phyloP scores from a whole-genome alignment of 1,140 invertebrate species.

The Orius laevigatus region DNA sequence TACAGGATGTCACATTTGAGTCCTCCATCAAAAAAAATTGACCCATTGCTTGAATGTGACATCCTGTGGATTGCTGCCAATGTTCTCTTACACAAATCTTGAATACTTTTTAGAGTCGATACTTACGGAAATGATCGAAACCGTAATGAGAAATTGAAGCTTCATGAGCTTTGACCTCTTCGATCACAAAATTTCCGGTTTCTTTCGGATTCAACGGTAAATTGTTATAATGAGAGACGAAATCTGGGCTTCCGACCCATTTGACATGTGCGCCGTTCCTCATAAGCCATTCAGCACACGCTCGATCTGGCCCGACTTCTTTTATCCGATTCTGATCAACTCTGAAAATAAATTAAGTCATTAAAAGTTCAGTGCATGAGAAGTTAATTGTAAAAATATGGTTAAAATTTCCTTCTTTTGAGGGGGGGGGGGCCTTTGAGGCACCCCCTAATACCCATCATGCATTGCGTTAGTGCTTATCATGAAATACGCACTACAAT shows the following conservation, averaged over 20 bases:
- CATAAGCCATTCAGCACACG: conserved; percentile 83
- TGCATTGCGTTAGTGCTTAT: no score
- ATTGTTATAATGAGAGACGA: conserved; percentile 49
- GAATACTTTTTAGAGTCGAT: not conserved
- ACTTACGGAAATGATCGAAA: conserved; percentile 57
- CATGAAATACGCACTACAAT: no score
- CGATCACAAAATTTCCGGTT: conserved; percentile 34
- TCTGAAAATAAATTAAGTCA: conserved; percentile 12
- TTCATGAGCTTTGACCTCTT: conserved; percentile 58
- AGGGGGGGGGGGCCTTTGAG: no score
- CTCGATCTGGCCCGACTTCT: conserved; percentile 60
- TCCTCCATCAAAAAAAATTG: conserved; percentile 6
- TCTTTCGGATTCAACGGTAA: conserved; percentile 31
- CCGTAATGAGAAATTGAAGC: conserved; percentile 61
- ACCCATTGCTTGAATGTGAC: not conserved
- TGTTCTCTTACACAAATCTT: not conserved
- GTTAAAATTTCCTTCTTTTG: no score
- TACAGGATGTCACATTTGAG: conserved; percentile 7
- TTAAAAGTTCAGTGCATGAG: no score
- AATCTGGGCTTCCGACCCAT: conserved; percentile 38
- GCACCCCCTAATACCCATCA: no score
- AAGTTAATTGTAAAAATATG: no score
- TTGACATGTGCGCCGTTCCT: conserved; percentile 60
- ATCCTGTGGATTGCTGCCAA: not conserved
- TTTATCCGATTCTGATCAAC: conserved; percentile 38